Conservation (phyloP, 2,888 invertebrate species). For the Ariolimax columbianus region DNA sequence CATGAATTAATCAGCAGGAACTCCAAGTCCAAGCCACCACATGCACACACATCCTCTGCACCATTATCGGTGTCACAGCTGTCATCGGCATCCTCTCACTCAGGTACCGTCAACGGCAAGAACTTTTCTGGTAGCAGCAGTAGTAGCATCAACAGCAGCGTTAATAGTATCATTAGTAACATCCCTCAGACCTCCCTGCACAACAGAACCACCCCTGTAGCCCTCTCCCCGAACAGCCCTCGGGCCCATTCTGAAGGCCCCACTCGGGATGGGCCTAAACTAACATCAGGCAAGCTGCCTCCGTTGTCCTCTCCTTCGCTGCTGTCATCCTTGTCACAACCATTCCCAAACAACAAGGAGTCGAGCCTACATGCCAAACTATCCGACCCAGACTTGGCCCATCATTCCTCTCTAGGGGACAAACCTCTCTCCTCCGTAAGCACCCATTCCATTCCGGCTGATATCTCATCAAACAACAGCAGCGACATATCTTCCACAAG, state of each 20-base stretch:
- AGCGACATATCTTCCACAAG: not conserved
- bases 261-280: not conserved
- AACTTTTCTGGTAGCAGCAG: conserved; percentile 21
- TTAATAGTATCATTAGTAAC: not conserved
- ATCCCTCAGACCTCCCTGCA: not conserved
- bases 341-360: conserved; percentile 2
- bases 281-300: not conserved
- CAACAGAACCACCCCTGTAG: conserved; percentile 19
- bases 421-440: conserved; percentile 13
- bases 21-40: not conserved
- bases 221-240: not conserved
- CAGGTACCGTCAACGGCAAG: conserved; percentile 7
- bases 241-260: conserved; percentile 46
- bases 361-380: not conserved
- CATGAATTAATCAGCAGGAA: not conserved
- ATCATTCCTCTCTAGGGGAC: not conserved
- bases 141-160: conserved; percentile 3
- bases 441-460: conserved; percentile 26
- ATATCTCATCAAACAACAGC: not conserved
- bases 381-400: not conserved
- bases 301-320: conserved; percentile 1
- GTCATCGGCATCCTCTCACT: not conserved
- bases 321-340: not conserved
- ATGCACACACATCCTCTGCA: not conserved
- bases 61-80: not conserved